Evolutionary conservation across 2,797 vertebrate genomes (phyloP).

Genomic region (Cuniculus paca): DNA sequence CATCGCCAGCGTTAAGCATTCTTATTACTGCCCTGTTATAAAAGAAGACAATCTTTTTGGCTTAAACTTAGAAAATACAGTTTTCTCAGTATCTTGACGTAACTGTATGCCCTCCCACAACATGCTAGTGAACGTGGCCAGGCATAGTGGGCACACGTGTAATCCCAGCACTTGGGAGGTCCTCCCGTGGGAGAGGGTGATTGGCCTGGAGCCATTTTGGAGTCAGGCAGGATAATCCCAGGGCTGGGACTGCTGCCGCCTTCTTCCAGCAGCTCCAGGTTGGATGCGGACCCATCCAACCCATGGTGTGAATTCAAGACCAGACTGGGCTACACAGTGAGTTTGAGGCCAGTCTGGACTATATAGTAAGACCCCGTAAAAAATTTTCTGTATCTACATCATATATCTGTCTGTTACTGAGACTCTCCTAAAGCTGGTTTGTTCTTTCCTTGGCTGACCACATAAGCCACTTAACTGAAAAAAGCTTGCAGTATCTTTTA

Average conservation of each 20-base stretch:
- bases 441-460: neutral
- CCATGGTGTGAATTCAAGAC: neutral
- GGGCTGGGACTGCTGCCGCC: no score
- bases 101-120: neutral
- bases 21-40: constrained; percentile 4
- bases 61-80: neutral
- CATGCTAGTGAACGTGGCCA: neutral
- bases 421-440: constrained; percentile 5
- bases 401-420: neutral
- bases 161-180: neutral
- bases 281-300: no score
- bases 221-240: neutral
- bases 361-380: neutral
- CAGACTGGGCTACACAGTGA: neutral
- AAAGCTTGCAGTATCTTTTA: neutral
- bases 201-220: no score
- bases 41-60: neutral
- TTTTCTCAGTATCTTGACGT: constrained; percentile 16
- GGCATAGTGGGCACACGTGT: neutral
- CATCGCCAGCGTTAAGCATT: neutral
- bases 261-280: no score
- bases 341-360: neutral
- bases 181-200: no score
- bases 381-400: neutral
- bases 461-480: neutral